Evolutionary conservation across 2,797 vertebrate species (phyloP), one percentile per base, ranked within the genome.

Genomic region (Clamator glandarius): DNA sequence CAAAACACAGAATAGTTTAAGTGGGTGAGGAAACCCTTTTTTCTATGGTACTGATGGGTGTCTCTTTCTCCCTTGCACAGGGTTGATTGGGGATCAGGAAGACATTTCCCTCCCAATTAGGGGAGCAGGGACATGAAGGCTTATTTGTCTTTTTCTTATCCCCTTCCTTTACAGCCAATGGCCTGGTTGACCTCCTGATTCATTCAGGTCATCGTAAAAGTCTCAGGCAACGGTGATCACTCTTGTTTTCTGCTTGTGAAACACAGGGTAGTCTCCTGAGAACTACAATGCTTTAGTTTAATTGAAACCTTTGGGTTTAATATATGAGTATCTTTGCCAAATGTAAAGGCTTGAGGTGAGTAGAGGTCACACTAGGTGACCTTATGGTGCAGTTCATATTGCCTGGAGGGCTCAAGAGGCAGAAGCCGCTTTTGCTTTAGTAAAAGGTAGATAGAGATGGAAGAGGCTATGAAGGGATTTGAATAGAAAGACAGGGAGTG

Each of bases 231-330:
- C 0, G 2, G 63, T 57, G 75, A 92, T 87, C 68, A 39, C 67
- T 95, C 91, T 81, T 86, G 78, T 84, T 85, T 95, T 82, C 84
- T 89, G 84, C 81, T 84, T 90, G 93, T 87, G 87, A 94, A 95
- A 92, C 87, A 84, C 35, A 67, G 39, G 91, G 79, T 91, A 73
- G 75, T 29, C 87, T 89, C 81, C 41, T 35, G 70, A 87, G 91
- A 89, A 87, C 74, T 48, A 57, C 79, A 95, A 79, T 41, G 31
- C 63, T 87, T 92, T 36, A 23, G 25, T 79, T 90, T 87, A 92
- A 91, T 85, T 94, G 84, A 92, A 96, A 92, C 70, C 44, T 67
- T 84, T 91, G 81, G 89, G 75, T 62, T 92, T 80, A 90, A 89
- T 73, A 39, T 68, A 76, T 9, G 31, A 79, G 55, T n/a, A 62